A percentile compares a stretch with the other conserved stretches of the same genome.
Evolutionary conservation across 1,140 invertebrate species (phyloP).

Genomic region (Pectinophora gossypiella): DNA sequence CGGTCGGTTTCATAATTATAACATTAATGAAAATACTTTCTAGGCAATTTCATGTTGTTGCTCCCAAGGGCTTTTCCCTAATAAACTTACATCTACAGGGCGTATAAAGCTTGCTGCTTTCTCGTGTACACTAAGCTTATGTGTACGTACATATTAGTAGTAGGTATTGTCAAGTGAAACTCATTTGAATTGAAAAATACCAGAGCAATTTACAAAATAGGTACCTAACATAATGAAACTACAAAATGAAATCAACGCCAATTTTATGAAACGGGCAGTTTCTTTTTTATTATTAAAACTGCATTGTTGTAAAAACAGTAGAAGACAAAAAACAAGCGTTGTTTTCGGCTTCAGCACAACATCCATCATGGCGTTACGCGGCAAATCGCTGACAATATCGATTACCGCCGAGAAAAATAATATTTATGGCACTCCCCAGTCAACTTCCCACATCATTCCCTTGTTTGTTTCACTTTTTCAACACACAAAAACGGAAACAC

Average conservation of each 20-base stretch:
- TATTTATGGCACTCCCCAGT: slow-evolving; percentile 36
- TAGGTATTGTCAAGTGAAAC: too few species aligned
- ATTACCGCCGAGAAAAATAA: slow-evolving; percentile 41
- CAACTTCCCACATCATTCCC: slow-evolving; percentile 24
- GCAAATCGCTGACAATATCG: slow-evolving; percentile 50
- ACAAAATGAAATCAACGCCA: too few species aligned
- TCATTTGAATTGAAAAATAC: too few species aligned
- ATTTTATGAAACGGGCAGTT: too few species aligned
- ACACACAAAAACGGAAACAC: slow-evolving; percentile 19
- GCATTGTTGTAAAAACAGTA: not conserved
- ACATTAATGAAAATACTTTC: not conserved
- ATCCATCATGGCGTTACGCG: slow-evolving; percentile 43
- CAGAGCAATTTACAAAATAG: too few species aligned
- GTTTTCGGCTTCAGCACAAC: slow-evolving; percentile 32
- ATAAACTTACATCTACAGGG: too few species aligned
- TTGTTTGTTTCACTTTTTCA: slow-evolving; percentile 32
- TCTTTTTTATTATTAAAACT: too few species aligned
- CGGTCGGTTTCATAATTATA: not conserved
- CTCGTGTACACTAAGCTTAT: too few species aligned
- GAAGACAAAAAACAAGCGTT: slow-evolving; percentile 27
- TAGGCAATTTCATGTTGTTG: not conserved
- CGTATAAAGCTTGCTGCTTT: too few species aligned
- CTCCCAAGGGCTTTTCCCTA: too few species aligned
- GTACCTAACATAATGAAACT: too few species aligned
- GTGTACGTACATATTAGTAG: too few species aligned